Evolutionary conservation across 2,888 invertebrate genomes (phyloP).

Genomic region (Leptura quadrifasciata): DNA sequence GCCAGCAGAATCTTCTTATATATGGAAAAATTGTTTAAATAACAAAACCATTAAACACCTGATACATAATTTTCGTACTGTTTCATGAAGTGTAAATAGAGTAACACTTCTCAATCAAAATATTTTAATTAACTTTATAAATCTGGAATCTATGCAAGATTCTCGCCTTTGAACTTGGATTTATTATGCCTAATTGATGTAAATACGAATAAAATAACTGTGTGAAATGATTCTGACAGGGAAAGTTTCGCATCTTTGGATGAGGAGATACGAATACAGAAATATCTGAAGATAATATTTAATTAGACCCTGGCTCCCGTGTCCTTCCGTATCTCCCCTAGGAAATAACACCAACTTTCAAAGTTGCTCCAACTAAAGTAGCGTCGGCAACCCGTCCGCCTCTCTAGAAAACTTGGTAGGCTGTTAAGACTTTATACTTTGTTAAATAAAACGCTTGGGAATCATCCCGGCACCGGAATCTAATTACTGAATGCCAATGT

Average conservation of each 20-base stretch:
- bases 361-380: conserved; percentile 46
- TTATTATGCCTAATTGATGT: conserved; percentile 38
- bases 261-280: conserved; percentile 19
- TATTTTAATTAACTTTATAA: conserved; percentile 14
- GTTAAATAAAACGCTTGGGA: conserved; percentile 55
- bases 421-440: conserved; percentile 54
- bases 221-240: conserved; percentile 16
- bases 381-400: conserved; percentile 44
- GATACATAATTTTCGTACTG: too few species aligned
- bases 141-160: conserved; percentile 9
- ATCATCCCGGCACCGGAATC: conserved; percentile 52
- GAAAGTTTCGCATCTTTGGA: neutral
- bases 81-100: neutral
- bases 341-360: conserved; percentile 53
- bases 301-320: conserved; percentile 40
- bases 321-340: conserved; percentile 50
- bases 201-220: conserved; percentile 40
- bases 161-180: conserved; percentile 23
- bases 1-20: too few species aligned
- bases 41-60: too few species aligned
- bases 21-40: too few species aligned
- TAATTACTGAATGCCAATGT: conserved; percentile 54
- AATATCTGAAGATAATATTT: conserved; percentile 47
- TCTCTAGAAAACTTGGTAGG: conserved; percentile 51
- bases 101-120: conserved; percentile 3